Base-by-base conservation (phyloP, 2,113 vertebrate species). In the Dicerorhinus sumatrensis region DNA sequence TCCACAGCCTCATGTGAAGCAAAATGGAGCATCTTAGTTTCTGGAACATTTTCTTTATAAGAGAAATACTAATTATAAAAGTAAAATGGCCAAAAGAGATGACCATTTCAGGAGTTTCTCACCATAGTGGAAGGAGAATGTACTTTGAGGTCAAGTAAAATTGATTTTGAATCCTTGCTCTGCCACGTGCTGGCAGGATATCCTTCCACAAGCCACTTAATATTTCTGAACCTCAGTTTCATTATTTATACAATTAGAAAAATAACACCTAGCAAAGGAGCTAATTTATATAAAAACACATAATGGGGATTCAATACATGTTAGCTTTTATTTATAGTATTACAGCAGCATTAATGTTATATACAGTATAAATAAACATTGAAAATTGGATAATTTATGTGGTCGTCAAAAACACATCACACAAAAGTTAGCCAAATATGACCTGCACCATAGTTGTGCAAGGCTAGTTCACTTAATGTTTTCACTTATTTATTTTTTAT, bases 401-500 rank as follows among this genome's bases (percentile, higher is more conserved):
- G 31, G 36, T 63, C 36, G 84, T 92, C 48, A 63, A 90, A 89
- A 92, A 33, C n/a, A 84, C 1, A 87, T 70, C 23, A 65, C 39
- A 96, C 33, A 69, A 93, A 92, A 79, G 17, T 77, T 77, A 76
- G 17, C 76, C 16, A 95, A 82, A 79, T 70, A 89, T 1, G 88
- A 9, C 51, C 23, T 73, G 18, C 16, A 94, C 33, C 23, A 65
- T 17, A 6, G 93, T 85, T 87, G 11, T 94, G 7, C 0, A 85
- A 94, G 65, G 12, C n/a, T 86, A 85, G n/a, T 82, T 79, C 12
- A 96, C 85, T 89, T 93, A 89, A 75, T 85, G 6, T 87, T 96
- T 93, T 93, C 6, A 81, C 46, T 93, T 92, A 89, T 42, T 92
- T 87, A 48, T 79, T 81, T 93, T 73, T 85, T 11, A 88, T 90